Percentiles rank a stretch among this genome's conserved stretches.
These are phyloP conservation scores for Onychostoma macrolepis DNA, from an alignment of 2,113 vertebrate species.

Conservation along the genomic window DNA sequence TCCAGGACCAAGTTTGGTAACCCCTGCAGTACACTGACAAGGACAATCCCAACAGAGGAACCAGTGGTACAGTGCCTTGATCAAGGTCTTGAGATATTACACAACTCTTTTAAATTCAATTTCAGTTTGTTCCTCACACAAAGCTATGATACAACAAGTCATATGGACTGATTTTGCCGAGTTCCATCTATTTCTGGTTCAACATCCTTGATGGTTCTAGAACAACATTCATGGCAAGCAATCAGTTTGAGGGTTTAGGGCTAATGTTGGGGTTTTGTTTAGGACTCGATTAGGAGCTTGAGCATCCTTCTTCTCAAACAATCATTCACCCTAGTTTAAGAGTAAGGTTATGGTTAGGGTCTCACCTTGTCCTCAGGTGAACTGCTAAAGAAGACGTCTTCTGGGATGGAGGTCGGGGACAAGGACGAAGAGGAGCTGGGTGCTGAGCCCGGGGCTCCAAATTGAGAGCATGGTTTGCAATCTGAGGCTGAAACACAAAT, in stretches of 20 bases:
- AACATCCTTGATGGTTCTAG: background rate
- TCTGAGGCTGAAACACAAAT: slow-evolving; percentile 78
- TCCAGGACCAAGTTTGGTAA: too few relatives aligned
- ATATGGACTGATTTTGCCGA: background rate
- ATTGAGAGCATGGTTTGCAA: slow-evolving; percentile 77
- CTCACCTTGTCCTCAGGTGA: slow-evolving; percentile 78
- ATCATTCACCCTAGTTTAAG: background rate
- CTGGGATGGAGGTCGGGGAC: slow-evolving; percentile 72
- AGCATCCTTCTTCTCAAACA: background rate
- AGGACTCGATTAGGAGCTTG: background rate
- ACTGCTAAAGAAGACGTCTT: slow-evolving; percentile 74
- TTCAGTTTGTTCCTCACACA: background rate
- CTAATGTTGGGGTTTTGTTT: background rate
- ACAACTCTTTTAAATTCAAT: background rate
- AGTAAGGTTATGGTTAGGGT: background rate
- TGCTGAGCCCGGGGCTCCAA: slow-evolving; percentile 58
- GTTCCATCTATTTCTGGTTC: background rate
- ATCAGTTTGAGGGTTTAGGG: background rate
- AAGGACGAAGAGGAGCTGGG: slow-evolving; percentile 67
- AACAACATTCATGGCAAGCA: background rate
- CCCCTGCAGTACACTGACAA: background rate
- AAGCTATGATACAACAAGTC: background rate
- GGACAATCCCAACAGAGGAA: background rate
- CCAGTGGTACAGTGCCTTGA: background rate
- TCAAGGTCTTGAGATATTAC: background rate